These are phyloP conservation scores for Synanthedon myopaeformis DNA, from an alignment of 2,888 invertebrate species.

Conservation along the genomic window DNA sequence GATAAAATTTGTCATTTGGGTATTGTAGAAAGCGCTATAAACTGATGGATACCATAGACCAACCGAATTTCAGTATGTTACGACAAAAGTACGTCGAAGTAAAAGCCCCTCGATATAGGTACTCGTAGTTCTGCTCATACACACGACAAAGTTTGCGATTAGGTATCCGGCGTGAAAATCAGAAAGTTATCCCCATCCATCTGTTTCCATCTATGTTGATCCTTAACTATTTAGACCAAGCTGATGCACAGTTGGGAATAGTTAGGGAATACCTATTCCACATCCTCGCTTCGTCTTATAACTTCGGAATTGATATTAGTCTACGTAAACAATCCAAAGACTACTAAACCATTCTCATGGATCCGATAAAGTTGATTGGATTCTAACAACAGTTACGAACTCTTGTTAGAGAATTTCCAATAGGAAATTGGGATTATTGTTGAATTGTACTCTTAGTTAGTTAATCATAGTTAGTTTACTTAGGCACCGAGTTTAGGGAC, in stretches of 20 bases:
- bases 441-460: too few species aligned
- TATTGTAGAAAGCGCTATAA: too few species aligned
- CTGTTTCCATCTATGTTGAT: slow-evolving; percentile 22
- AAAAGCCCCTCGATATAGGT: too few species aligned
- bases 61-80: too few species aligned
- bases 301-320: not conserved
- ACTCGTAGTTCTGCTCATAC: too few species aligned
- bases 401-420: not conserved
- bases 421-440: not conserved
- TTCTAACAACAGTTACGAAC: not conserved
- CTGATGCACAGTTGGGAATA: slow-evolving; percentile 10
- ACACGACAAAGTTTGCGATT: slow-evolving; percentile 19
- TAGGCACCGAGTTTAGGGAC: too few species aligned
- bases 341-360: not conserved
- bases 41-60: too few species aligned
- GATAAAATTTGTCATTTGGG: too few species aligned
- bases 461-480: too few species aligned
- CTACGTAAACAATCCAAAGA: not conserved
- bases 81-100: too few species aligned
- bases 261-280: slow-evolving; percentile 8
- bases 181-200: slow-evolving; percentile 24
- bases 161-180: slow-evolving; percentile 21
- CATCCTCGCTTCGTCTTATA: not conserved
- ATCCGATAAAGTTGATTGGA: not conserved
- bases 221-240: slow-evolving; percentile 24